A percentile compares a stretch with the other conserved stretches of the same genome.
phyloP scores from a whole-genome alignment of 2,888 invertebrate species.

The Nemoura dubitans region DNA sequence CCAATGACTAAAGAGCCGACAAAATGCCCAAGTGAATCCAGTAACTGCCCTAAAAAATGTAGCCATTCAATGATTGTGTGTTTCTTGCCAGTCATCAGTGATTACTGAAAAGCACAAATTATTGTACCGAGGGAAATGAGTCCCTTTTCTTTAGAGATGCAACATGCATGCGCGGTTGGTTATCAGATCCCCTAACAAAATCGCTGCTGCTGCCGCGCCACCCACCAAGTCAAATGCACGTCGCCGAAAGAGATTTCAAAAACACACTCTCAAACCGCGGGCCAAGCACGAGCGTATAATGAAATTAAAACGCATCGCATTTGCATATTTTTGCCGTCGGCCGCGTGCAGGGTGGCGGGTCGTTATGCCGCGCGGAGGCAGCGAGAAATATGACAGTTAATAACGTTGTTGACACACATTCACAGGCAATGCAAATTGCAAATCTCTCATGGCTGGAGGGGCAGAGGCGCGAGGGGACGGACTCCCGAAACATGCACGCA shows the following conservation, averaged over 20 bases:
- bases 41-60: no score
- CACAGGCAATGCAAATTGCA: neutral
- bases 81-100: no score
- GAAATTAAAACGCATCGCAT: constrained; percentile 38
- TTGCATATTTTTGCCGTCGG: constrained; percentile 37
- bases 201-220: neutral
- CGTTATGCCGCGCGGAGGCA: neutral
- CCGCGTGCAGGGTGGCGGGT: neutral
- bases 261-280: neutral
- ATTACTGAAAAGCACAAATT: no score
- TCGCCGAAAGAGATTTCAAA: neutral
- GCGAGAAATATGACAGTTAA: neutral
- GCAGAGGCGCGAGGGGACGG: neutral
- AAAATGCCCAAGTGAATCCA: no score
- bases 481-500: neutral
- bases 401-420: neutral
- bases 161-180: no score
- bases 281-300: constrained; percentile 22
- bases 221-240: neutral
- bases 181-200: no score
- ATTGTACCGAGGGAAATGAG: no score
- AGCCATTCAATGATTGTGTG: no score
- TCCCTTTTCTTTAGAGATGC: no score
- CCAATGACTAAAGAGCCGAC: no score
- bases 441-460: neutral